Evolutionary conservation across 2,113 vertebrate genomes (phyloP).

Genomic region (Odontesthes bonariensis): DNA sequence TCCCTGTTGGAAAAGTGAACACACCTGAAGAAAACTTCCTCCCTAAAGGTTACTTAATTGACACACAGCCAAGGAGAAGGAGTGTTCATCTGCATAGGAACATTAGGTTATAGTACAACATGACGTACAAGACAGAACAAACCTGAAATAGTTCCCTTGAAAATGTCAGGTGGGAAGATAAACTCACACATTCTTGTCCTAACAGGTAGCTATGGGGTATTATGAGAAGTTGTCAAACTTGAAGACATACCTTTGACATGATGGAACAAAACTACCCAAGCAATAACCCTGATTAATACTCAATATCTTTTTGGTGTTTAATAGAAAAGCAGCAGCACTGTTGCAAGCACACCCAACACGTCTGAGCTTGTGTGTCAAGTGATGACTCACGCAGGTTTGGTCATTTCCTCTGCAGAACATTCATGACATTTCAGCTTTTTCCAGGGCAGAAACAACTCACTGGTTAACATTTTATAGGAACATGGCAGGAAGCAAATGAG

Average conservation of each 20-base stretch:
- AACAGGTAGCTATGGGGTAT: background rate
- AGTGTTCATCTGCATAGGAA: background rate
- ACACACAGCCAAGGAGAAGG: background rate
- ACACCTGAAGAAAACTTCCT: background rate
- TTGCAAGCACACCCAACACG: too few relatives aligned
- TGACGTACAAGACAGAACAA: background rate
- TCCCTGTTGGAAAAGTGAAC: background rate
- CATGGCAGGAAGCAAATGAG: too few relatives aligned
- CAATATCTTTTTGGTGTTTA: background rate
- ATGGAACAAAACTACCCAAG: too few relatives aligned
- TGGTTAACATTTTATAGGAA: too few relatives aligned
- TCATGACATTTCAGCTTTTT: too few relatives aligned
- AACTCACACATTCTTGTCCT: background rate
- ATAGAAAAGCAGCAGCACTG: background rate
- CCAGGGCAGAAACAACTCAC: too few relatives aligned
- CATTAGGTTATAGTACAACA: background rate
- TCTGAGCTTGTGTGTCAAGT: background rate
- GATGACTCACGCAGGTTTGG: background rate
- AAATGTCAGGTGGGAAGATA: background rate
- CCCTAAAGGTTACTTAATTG: background rate
- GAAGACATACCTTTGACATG: background rate
- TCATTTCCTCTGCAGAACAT: rapidly evolving
- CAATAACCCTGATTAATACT: background rate
- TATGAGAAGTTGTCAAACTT: background rate
- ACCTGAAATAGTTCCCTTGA: background rate